Evolutionary conservation across 1,140 invertebrate genomes (phyloP).

Genomic region (Saccostrea echinata): DNA sequence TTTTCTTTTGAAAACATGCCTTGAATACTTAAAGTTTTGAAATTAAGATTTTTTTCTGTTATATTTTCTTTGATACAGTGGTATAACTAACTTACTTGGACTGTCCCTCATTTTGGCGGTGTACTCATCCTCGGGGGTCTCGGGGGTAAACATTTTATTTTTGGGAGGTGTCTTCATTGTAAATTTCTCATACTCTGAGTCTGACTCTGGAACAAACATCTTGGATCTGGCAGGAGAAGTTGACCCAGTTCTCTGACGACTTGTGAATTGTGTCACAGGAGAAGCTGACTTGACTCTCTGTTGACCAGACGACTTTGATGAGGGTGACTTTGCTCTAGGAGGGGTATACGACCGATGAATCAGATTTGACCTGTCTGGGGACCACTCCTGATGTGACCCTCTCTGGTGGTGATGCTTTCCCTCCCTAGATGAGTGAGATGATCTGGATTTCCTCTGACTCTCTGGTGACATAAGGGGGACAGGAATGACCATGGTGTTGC

Average conservation of each 20-base stretch:
- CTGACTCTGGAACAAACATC: slow-evolving; percentile 55
- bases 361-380: slow-evolving; percentile 28
- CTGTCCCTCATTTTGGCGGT: slow-evolving; percentile 47
- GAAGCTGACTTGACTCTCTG: slow-evolving; percentile 53
- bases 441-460: slow-evolving; percentile 35
- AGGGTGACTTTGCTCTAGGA: slow-evolving; percentile 50
- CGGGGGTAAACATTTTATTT: slow-evolving; percentile 65
- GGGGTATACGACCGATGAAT: slow-evolving; percentile 17
- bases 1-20: too few species aligned
- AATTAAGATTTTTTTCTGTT: too few species aligned
- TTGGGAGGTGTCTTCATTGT: slow-evolving; percentile 57
- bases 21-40: too few species aligned
- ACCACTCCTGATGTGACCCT: slow-evolving; percentile 36
- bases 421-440: slow-evolving; percentile 25
- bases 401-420: not conserved
- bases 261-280: not conserved
- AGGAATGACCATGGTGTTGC: slow-evolving; percentile 53
- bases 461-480: slow-evolving; percentile 54
- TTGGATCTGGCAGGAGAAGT: slow-evolving; percentile 52
- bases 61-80: not conserved
- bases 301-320: not conserved
- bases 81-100: slow-evolving; percentile 45
- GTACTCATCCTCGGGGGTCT: slow-evolving; percentile 60
- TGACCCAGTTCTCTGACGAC: slow-evolving; percentile 38
- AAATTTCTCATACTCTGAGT: slow-evolving; percentile 50